A percentile compares a stretch with the other conserved stretches of the same genome.
These are phyloP conservation scores for Cottoperca gobio DNA, from an alignment of 2,797 vertebrate species.

Conservation along the genomic window DNA sequence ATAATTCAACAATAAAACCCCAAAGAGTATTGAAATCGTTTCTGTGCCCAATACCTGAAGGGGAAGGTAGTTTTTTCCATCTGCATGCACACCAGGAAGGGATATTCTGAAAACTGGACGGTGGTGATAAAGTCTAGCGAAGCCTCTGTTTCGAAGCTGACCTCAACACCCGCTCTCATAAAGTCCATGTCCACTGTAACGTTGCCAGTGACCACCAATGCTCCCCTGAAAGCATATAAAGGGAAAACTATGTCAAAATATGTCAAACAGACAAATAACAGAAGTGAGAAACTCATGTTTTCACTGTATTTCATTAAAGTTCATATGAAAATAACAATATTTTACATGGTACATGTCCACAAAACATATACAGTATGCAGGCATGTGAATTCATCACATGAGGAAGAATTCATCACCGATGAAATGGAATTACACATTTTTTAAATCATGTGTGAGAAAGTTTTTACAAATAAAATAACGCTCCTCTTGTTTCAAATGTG, in stretches of 20 bases:
- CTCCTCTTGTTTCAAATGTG: background rate
- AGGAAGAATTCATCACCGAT: background rate
- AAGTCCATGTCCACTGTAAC: constrained; percentile 92
- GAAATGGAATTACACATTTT: background rate
- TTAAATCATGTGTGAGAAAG: no score
- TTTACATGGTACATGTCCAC: background rate
- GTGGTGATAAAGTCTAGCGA: constrained; percentile 94
- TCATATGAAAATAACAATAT: background rate
- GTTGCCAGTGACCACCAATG: constrained; percentile 86
- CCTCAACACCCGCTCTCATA: constrained; percentile 89
- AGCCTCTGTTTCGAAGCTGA: constrained; percentile 89
- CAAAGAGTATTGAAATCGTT: background rate
- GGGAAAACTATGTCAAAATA: constrained; percentile 5
- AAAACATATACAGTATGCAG: background rate
- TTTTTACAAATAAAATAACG: background rate
- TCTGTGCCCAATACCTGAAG: constrained; percentile 84
- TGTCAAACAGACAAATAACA: background rate
- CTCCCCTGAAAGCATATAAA: constrained; percentile 83
- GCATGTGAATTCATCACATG: background rate
- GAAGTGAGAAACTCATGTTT: background rate
- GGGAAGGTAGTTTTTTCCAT: constrained; percentile 94
- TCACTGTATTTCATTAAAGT: no score
- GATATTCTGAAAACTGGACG: constrained; percentile 97
- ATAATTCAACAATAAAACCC: background rate
- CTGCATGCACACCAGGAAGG: constrained; percentile 97